Base-by-base conservation (phyloP, 2,797 vertebrate species). In the Streptopelia turtur region DNA sequence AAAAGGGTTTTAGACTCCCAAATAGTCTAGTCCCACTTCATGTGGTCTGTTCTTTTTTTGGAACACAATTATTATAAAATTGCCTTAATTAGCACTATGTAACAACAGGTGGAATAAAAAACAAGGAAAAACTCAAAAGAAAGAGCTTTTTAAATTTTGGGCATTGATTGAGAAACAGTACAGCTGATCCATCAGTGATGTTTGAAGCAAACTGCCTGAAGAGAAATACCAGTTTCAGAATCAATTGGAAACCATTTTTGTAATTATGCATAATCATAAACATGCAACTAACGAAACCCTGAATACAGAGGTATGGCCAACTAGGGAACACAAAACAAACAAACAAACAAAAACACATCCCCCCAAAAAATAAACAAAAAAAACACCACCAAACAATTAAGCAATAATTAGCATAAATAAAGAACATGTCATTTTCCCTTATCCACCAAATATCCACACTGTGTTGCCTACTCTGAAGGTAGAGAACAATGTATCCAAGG, bases 1-100 rank as follows among this genome's bases (percentile, higher is more conserved):
- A 72, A 75, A 88, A 90, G 23, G 39, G 69, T 88, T 93, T 76
- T 72, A 72, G 95, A 76, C 83, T 81, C 50, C 65, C 31, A 89
- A 72, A 89, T 12, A 88, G 64, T 45, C 80, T 70, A 20, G 31
- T 82, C 31, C 28, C 13, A 59, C 27, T 91, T 83, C 22, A 88
- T 5, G 61, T 6, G 52, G 53, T 52, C 76, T 89, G 84, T 75
- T 95, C 86, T 30, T 82, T 88, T 95, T 78, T 81, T n/a, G 76
- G 76, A 75, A 87, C 10, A 49, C 16, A 74, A 53, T 57, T 71
- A 69, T 65, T 84, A 94, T 43, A 96, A 86, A 64, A 65, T 76
- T 90, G 22, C 8, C 35, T 72, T 94, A 83, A 90, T 81, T 83
- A 90, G 37, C 18, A 70, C 81, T 90, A 90, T 57, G n/a, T 71